Percentiles rank a stretch among this genome's conserved stretches.
phyloP scores from a whole-genome alignment of 2,113 vertebrate species.

The Macaca nemestrina region DNA sequence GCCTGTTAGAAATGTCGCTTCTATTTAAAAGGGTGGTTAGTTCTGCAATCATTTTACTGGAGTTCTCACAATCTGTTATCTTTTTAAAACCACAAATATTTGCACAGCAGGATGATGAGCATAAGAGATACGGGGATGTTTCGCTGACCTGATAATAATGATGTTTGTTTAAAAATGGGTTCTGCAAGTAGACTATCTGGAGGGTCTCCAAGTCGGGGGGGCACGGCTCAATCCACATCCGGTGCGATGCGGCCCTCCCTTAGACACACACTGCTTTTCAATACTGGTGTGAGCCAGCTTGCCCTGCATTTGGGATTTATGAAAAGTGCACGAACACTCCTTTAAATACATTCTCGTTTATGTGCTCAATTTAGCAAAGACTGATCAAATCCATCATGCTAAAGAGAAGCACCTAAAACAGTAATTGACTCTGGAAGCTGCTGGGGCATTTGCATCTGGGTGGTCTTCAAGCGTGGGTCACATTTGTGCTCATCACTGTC shows the following conservation, averaged over 20 bases:
- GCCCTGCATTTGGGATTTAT: not conserved
- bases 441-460: not conserved
- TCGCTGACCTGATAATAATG: not conserved
- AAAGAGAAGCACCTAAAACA: not conserved
- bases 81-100: no score
- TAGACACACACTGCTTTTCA: not conserved
- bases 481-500: rapidly evolving
- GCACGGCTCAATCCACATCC: not conserved
- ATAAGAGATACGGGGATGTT: not conserved
- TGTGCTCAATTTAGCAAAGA: slow-evolving; percentile 50
- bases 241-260: not conserved
- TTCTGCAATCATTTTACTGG: rapidly evolving
- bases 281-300: not conserved
- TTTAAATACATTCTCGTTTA: not conserved
- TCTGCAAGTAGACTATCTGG: not conserved
- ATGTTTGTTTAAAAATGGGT: not conserved
- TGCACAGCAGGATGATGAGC: not conserved
- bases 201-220: not conserved
- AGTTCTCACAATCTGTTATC: not conserved
- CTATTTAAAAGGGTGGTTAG: rapidly evolving
- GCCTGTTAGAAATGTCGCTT: rapidly evolving
- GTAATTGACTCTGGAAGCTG: not conserved
- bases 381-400: slow-evolving; percentile 43
- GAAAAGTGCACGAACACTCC: not conserved
- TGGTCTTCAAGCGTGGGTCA: not conserved